Base-by-base conservation (phyloP, 2,113 vertebrate genomes). In the Chionomys nivalis region DNA sequence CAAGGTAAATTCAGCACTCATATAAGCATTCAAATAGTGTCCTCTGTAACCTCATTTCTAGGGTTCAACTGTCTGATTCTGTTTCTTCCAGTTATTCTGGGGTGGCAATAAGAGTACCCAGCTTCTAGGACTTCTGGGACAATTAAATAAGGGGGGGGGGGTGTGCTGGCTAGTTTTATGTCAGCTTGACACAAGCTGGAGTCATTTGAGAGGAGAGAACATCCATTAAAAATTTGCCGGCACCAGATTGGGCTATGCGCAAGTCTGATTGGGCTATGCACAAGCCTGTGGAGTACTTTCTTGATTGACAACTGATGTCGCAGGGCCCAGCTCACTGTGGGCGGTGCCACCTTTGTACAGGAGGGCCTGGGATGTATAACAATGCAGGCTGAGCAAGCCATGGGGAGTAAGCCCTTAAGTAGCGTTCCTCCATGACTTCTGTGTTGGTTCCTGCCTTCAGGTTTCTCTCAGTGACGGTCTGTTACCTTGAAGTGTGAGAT, bases 31-130 rank as follows among this genome's bases (percentile, higher is more conserved):
- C 49, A 5, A 0, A 49, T 16, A 11, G 17, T 55, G 8, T 17
- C 36, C 14, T 26, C 47, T 49, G 6, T 65, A 66, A 44, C 28
- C 11, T 82, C 66, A 83, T 21, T 19, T 36, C 5, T 14, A 17
- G 39, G 36, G 14, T 0, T 66, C 78, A 21, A 17, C 39, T 55
- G 21, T 42, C 83, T 24, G 9, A 42, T 23, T 73, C 6, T 14
- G 26, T 47, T 63, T 68, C 42, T 58, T 39, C 33, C 72, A 39
- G 23, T 33, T 17, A 52, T 65, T 17, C 0, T 24, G 33, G 33
- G 7, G 1, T 1, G 26, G 3, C 44, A 19, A 9, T 2, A 13
- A 52, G 1, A 76, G 10, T 1, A 36, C 3, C 2, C 1, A 44
- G 7, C 10, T 93, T 17, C 3, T 13, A 63, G 28, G 42, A 52